phyloP scores from a whole-genome alignment of 2,113 vertebrate genomes.

The Labeo rohita region DNA sequence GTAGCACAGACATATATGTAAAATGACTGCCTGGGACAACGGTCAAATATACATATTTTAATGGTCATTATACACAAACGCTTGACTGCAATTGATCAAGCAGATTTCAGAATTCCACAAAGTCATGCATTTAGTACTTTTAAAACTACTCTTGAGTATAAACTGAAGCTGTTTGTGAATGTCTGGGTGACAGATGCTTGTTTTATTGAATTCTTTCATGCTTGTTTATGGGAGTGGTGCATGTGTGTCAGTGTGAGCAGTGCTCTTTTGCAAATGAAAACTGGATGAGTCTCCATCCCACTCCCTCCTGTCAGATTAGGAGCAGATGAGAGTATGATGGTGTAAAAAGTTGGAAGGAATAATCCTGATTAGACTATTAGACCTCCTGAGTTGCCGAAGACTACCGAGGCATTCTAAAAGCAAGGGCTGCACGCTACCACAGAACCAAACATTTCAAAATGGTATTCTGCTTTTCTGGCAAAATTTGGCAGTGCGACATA shows the following conservation, averaged over 20 bases:
- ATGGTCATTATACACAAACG: background rate
- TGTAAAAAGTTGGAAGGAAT: constrained; percentile 80
- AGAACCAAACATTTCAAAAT: background rate
- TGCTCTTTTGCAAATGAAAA: constrained; percentile 21
- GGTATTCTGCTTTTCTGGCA: background rate
- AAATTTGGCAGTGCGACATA: background rate
- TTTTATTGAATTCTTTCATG: constrained; percentile 37
- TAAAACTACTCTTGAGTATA: background rate
- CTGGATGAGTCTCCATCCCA: constrained; percentile 63
- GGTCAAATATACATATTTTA: background rate
- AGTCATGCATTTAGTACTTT: background rate
- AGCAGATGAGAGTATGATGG: constrained; percentile 82
- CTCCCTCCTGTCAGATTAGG: constrained; percentile 72
- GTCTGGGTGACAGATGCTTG: constrained; percentile 37
- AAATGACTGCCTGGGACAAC: background rate
- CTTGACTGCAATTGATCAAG: background rate
- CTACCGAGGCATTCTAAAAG: background rate
- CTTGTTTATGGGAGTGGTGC: constrained; percentile 39
- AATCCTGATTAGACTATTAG: background rate
- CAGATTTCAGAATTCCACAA: background rate
- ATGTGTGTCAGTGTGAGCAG: constrained; percentile 4
- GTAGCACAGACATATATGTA: background rate
- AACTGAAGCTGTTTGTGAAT: constrained; percentile 14
- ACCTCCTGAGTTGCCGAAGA: background rate
- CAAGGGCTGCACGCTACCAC: background rate